phyloP scores from a whole-genome alignment of 2,113 vertebrate genomes.

The Smithornis capensis region DNA sequence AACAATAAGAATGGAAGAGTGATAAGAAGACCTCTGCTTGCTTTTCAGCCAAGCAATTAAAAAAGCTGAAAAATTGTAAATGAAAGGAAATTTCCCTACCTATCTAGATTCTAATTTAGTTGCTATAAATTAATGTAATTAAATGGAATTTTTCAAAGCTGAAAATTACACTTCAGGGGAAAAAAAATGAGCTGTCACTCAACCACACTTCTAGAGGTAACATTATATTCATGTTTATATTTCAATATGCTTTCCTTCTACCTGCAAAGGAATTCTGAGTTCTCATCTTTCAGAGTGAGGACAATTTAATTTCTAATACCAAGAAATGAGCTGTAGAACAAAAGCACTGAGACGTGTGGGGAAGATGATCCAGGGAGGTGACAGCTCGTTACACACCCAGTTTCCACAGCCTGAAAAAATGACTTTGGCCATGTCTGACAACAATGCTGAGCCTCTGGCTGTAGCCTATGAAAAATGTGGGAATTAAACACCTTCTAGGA shows the following conservation, averaged over 20 bases:
- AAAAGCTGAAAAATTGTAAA: not conserved
- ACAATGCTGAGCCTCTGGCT: not conserved
- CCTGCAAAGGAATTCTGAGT: not conserved
- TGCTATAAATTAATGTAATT: not conserved
- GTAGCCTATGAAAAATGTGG: not conserved
- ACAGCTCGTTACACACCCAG: not conserved
- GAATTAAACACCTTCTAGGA: not conserved
- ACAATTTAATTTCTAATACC: not conserved
- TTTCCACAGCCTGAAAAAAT: not conserved
- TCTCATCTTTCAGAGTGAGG: not conserved
- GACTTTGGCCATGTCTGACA: not conserved
- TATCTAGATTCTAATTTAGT: not conserved
- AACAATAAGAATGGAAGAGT: constrained; percentile 4
- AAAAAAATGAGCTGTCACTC: not conserved
- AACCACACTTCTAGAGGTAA: not conserved
- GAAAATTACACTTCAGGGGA: not conserved
- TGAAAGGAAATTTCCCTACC: not conserved
- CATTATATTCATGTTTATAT: not conserved
- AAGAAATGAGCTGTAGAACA: not conserved
- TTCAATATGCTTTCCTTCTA: not conserved
- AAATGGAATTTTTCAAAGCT: not conserved
- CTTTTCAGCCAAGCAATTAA: constrained; percentile 32
- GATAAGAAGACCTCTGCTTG: constrained; percentile 42
- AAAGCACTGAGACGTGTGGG: not conserved
- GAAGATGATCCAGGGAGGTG: not conserved